Percentiles rank a stretch among this genome's conserved stretches.
Conservation (phyloP, 2,797 vertebrate genomes). For the Oreonectes daqikongensis region DNA sequence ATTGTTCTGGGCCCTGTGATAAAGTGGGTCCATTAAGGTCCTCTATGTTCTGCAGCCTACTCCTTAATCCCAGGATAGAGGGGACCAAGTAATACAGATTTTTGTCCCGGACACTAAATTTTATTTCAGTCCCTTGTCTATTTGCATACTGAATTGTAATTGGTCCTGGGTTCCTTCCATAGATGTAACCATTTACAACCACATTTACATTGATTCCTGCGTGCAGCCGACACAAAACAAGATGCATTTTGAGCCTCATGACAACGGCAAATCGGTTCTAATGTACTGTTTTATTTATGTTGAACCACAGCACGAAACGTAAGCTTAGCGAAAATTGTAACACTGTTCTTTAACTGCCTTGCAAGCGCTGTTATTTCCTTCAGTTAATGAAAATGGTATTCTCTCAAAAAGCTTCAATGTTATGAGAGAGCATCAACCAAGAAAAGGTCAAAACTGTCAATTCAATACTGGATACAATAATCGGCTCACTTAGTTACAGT, state of each 20-base stretch:
- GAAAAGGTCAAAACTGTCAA: conserved; percentile 44
- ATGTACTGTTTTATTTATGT: background rate
- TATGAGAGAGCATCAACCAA: conserved; percentile 18
- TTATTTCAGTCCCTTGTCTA: background rate
- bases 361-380: conserved; percentile 27
- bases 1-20: background rate
- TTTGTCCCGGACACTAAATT: background rate
- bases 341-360: background rate
- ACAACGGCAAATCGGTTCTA: background rate
- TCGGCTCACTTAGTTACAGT: conserved; percentile 36
- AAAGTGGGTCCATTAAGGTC: background rate
- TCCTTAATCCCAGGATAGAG: background rate
- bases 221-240: background rate
- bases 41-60: background rate
- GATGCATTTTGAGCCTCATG: background rate
- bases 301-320: background rate
- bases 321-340: background rate
- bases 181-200: background rate
- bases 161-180: background rate
- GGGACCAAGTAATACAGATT: background rate
- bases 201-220: background rate
- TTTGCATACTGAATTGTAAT: background rate
- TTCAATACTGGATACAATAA: conserved; percentile 23
- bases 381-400: conserved; percentile 16
- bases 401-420: conserved; percentile 21